These are phyloP conservation scores for Drosophila kikkawai DNA, from an alignment of 1,140 invertebrate genomes.

Conservation along the genomic window DNA sequence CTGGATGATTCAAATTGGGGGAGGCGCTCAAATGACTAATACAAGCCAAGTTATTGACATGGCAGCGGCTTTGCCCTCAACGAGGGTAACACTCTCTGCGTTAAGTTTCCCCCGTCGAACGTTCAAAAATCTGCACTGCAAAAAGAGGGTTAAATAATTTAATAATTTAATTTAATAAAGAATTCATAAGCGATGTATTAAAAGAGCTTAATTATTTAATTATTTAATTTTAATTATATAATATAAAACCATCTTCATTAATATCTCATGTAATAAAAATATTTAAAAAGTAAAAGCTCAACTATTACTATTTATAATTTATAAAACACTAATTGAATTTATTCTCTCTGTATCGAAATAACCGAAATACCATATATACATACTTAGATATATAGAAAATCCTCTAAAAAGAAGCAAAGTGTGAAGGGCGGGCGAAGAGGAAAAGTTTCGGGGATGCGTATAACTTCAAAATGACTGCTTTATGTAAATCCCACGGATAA, in stretches of 20 bases:
- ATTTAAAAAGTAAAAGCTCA: too few species aligned
- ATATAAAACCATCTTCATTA: too few species aligned
- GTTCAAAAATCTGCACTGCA: constrained; percentile 23
- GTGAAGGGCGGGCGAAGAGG: constrained; percentile 28
- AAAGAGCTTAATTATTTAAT: too few species aligned
- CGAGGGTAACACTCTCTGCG: constrained; percentile 66
- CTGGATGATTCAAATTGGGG: constrained; percentile 30
- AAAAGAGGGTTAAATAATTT: background rate
- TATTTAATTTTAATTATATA: too few species aligned
- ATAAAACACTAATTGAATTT: background rate
- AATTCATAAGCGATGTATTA: too few species aligned
- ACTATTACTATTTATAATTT: too few species aligned
- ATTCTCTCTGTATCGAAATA: constrained; percentile 26
- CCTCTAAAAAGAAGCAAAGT: constrained; percentile 29
- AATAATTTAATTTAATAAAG: too few species aligned
- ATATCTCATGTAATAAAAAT: too few species aligned
- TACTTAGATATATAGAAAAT: constrained; percentile 36
- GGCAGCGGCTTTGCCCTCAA: constrained; percentile 74
- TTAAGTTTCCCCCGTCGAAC: constrained; percentile 24
- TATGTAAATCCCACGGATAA: constrained; percentile 85
- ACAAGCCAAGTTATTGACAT: constrained; percentile 83
- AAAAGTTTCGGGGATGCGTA: constrained; percentile 66
- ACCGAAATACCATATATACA: constrained; percentile 30
- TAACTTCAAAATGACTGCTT: constrained; percentile 85
- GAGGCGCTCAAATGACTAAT: constrained; percentile 78